Evolutionary conservation across 1,140 invertebrate species (phyloP).

Genomic region (Sycophaga agraensis): DNA sequence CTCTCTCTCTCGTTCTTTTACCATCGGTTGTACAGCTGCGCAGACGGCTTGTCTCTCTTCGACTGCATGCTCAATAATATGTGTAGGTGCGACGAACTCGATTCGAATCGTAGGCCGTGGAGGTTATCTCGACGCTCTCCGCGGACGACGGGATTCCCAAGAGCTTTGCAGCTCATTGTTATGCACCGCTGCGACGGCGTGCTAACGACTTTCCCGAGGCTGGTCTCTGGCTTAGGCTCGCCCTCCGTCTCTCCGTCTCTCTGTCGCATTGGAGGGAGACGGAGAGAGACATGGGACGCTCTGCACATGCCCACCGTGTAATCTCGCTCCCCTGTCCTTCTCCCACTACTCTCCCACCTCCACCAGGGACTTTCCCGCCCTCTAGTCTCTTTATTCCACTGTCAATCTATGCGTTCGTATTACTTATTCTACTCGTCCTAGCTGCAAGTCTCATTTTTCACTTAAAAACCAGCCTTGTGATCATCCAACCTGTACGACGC

Average conservation of each 20-base stretch:
- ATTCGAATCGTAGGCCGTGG: not conserved
- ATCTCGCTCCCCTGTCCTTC: no score
- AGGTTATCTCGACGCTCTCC: not conserved
- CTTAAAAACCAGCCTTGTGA: constrained; percentile 2
- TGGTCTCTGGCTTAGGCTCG: not conserved
- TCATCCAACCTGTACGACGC: no score
- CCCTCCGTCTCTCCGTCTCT: not conserved
- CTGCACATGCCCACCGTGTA: not conserved
- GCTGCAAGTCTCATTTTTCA: not conserved
- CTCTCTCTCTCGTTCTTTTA: not conserved
- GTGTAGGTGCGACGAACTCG: not conserved
- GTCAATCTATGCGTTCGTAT: constrained; percentile 8
- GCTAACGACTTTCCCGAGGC: constrained; percentile 19
- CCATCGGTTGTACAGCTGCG: no score
- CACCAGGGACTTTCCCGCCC: no score
- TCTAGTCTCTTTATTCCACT: not conserved
- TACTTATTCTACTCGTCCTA: not conserved
- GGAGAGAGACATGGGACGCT: not conserved
- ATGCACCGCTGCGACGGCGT: constrained; percentile 23
- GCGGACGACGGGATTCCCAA: constrained; percentile 24
- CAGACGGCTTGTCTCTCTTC: not conserved
- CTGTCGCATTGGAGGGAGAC: not conserved
- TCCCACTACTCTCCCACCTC: no score
- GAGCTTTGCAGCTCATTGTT: constrained; percentile 25
- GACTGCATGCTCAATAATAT: no score